Conservation (phyloP, 1,140 invertebrate species). For the Aphaenogaster floridana region DNA sequence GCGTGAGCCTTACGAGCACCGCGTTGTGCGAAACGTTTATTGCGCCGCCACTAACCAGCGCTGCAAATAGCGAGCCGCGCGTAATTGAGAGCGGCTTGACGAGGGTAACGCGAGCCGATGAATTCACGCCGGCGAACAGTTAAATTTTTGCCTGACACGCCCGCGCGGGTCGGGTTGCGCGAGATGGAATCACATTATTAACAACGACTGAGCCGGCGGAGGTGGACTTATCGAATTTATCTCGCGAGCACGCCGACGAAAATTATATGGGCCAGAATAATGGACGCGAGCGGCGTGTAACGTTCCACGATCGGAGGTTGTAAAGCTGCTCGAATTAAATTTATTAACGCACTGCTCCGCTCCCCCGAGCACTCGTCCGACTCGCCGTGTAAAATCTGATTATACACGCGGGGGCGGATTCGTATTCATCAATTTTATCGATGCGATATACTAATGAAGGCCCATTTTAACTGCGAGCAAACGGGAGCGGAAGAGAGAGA, state of each 20-base stretch:
- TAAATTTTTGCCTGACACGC: slow-evolving; percentile 24
- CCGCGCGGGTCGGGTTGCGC: neutral
- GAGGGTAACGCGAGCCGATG: slow-evolving; percentile 52
- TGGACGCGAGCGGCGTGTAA: slow-evolving; percentile 46
- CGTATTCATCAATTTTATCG: slow-evolving; percentile 65
- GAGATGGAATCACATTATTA: slow-evolving; percentile 39
- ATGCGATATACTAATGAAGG: slow-evolving; percentile 62
- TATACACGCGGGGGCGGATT: slow-evolving; percentile 51
- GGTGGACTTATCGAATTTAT: slow-evolving; percentile 54
- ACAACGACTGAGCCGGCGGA: slow-evolving; percentile 31
- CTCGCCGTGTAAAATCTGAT: slow-evolving; percentile 59
- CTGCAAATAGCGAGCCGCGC: slow-evolving; percentile 40
- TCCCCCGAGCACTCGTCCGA: slow-evolving; percentile 28
- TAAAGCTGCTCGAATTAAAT: slow-evolving; percentile 64
- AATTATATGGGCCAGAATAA: slow-evolving; percentile 53
- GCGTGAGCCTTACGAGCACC: slow-evolving; percentile 51
- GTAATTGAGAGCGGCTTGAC: slow-evolving; percentile 58
- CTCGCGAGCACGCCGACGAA: slow-evolving; percentile 43
- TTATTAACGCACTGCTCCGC: slow-evolving; percentile 51
- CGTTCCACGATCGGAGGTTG: slow-evolving; percentile 48
- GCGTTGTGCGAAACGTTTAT: slow-evolving; percentile 56
- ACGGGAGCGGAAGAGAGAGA: neutral
- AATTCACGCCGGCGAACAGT: slow-evolving; percentile 37
- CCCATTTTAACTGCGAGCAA: slow-evolving; percentile 35
- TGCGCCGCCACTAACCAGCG: slow-evolving; percentile 51